These are phyloP conservation scores for Gracilinanus agilis DNA, from an alignment of 2,113 vertebrate genomes.

Conservation along the genomic window DNA sequence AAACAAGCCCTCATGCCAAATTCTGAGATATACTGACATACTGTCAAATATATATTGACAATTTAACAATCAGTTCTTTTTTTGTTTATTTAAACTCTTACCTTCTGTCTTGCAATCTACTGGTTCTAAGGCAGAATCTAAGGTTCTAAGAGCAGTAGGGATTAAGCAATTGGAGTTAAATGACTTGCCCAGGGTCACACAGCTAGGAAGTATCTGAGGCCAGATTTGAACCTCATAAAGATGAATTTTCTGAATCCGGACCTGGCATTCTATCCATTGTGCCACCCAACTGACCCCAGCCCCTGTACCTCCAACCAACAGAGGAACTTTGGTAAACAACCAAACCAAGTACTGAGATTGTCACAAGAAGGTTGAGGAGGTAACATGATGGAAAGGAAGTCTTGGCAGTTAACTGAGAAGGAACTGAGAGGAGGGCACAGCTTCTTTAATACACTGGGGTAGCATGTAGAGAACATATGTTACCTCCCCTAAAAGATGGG, in stretches of 20 bases:
- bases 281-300: not conserved
- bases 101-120: too few relatives aligned
- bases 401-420: not conserved
- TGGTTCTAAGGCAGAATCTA: too few relatives aligned
- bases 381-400: not conserved
- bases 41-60: not conserved
- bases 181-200: not conserved
- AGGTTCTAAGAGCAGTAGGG: too few relatives aligned
- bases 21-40: not conserved
- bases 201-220: not conserved
- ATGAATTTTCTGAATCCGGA: not conserved
- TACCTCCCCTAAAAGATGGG: not conserved
- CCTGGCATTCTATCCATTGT: not conserved
- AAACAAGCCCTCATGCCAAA: not conserved
- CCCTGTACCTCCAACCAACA: not conserved
- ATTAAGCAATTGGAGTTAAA: not conserved
- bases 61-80: not conserved
- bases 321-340: not conserved
- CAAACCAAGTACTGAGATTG: not conserved
- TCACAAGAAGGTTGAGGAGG: not conserved
- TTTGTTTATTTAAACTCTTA: too few relatives aligned
- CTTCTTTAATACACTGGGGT: not conserved
- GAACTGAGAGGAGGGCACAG: not conserved
- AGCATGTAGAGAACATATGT: not conserved
- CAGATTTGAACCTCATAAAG: not conserved